Evolutionary conservation across 2,797 vertebrate genomes (phyloP).

Genomic region (Smutsia temminckii): DNA sequence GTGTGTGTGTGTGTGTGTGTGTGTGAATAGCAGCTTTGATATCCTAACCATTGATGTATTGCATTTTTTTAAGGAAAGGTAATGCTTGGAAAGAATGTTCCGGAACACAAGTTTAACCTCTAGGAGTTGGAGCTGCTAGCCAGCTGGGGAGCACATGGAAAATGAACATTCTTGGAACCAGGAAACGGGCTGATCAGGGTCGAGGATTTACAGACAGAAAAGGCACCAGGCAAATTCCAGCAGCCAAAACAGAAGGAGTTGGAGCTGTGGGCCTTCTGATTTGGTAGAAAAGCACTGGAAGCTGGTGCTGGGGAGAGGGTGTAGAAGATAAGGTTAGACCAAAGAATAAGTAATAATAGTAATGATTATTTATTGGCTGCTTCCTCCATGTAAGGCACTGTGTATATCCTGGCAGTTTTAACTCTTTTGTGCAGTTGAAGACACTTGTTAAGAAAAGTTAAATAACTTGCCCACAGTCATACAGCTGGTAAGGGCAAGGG

Average conservation of each 20-base stretch:
- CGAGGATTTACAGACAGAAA: conserved; percentile 50
- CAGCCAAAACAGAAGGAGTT: conserved; percentile 35
- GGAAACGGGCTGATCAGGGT: neutral
- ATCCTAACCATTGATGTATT: conserved; percentile 45
- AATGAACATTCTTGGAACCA: conserved; percentile 23
- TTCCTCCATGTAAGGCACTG: neutral
- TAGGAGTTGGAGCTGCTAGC: conserved; percentile 38
- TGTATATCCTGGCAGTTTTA: neutral
- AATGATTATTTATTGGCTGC: neutral
- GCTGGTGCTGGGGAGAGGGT: neutral
- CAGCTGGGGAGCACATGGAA: conserved; percentile 70
- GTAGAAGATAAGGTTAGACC: neutral
- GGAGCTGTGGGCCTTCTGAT: neutral
- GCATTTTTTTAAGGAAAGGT: conserved; percentile 50
- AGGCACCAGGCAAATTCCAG: neutral
- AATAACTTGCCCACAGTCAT: neutral
- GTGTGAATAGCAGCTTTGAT: conserved; percentile 41
- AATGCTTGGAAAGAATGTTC: conserved; percentile 65
- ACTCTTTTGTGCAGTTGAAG: neutral
- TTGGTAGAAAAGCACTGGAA: neutral
- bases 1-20: neutral
- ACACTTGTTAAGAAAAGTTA: neutral
- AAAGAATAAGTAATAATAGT: neutral
- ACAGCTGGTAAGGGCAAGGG: neutral
- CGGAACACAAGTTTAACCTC: conserved; percentile 61